Base-by-base conservation (phyloP, 2,888 invertebrate species). In the Cheilosia vulpina region DNA sequence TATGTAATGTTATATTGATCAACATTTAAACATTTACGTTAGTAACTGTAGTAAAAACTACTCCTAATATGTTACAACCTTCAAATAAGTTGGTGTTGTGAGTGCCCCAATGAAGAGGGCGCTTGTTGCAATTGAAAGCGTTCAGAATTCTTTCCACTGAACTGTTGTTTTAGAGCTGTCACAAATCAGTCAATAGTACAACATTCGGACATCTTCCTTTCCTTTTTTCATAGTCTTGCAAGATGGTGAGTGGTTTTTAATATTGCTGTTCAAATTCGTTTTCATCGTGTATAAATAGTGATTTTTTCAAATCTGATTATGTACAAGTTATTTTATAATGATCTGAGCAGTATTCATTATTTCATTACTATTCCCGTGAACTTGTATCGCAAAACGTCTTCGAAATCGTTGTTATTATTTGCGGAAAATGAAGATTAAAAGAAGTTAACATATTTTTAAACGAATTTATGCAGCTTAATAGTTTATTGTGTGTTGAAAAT, bases 231-330 rank as follows among this genome's bases (percentile, higher is more conserved):
- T 89, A 90, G 90, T 90, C 91, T 90, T 90, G 89, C 90, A 92
- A 92, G 90, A 93, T 93, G 92, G 92, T 93, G 91, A 92, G 92
- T 91, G 87, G 82, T 88, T 62, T 82, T 75, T 87, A 75, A 84
- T 88, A 82, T 88, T 84, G 82, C 43, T 81, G 77, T 53, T 68
- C 62, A 88, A 90, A 90, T 88, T 88, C 88, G 83, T 75, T 89
- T 88, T 84, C 90, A 90, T 91, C 91, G 87, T 79, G 17, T 52
- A 45, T 15, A 17, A 60, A 50, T 45, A 87, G 80, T 68, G 63
- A 63, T 87, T 88, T 71, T 77, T 60, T 27, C 47, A 1, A 62
- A 47, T 55, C 17, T 27, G 71, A 82, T 62, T 76, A 34, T 66
- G 87, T 88, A 71, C 0, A 4, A 50, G 19, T 24, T 21, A 2